Percentiles rank a stretch among this genome's conserved stretches.
Evolutionary conservation across 1,140 invertebrate genomes (phyloP).

Genomic region (Pseudomyrmex concolor): DNA sequence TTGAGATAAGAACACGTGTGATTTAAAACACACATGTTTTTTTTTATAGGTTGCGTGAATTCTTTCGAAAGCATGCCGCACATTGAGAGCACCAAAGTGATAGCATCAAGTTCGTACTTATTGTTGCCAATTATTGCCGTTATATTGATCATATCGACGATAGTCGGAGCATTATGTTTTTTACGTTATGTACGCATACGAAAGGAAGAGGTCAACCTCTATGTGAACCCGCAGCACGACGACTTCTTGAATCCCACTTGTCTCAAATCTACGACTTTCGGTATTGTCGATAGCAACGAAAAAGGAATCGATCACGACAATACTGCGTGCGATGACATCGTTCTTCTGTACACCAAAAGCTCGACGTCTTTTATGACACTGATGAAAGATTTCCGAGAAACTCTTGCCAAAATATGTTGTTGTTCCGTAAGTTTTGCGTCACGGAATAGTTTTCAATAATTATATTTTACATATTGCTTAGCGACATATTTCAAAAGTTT

Average conservation of each 20-base stretch:
- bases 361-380: slow-evolving; percentile 73
- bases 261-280: neutral
- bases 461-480: neutral
- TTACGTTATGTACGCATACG: slow-evolving; percentile 2
- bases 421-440: slow-evolving; percentile 71
- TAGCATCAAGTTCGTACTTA: neutral
- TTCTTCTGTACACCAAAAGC: slow-evolving; percentile 74
- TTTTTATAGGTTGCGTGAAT: slow-evolving; percentile 2
- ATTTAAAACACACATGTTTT: neutral
- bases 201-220: neutral
- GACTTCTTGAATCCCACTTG: slow-evolving; percentile 11
- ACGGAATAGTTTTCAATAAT: neutral
- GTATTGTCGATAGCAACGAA: neutral
- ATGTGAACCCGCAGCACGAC: neutral
- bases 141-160: slow-evolving; percentile 1
- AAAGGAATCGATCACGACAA: neutral
- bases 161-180: slow-evolving; percentile 37
- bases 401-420: slow-evolving; percentile 63
- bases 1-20: neutral
- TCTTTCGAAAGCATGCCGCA: neutral
- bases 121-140: slow-evolving; percentile 18
- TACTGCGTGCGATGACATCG: slow-evolving; percentile 61
- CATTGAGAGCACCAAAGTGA: neutral
- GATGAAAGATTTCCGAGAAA: slow-evolving; percentile 74
- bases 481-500: neutral